Evolutionary conservation across 2,888 invertebrate species (phyloP).

Genomic region (Drosophila diplacantha): DNA sequence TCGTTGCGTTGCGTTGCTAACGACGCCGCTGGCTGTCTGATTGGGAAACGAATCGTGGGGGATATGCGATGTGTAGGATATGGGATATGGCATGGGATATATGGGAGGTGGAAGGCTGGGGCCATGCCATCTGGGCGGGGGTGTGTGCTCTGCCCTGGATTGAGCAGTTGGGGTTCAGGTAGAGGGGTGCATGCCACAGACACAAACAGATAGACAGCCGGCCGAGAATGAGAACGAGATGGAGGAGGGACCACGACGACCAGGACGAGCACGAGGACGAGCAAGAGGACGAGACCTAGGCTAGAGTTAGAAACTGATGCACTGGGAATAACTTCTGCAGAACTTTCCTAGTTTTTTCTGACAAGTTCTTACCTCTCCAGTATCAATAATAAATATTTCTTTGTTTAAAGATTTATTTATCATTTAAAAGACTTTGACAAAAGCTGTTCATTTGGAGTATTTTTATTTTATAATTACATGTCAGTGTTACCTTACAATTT

Average conservation of each 20-base stretch:
- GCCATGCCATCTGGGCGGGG: neutral
- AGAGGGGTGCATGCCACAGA: slow-evolving; percentile 58
- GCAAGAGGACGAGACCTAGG: slow-evolving; percentile 8
- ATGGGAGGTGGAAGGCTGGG: slow-evolving; percentile 9
- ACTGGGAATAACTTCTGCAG: neutral
- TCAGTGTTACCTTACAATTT: neutral
- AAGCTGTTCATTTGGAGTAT: too few species aligned
- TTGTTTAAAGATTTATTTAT: neutral
- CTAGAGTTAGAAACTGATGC: slow-evolving; percentile 27
- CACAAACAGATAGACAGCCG: slow-evolving; percentile 57
- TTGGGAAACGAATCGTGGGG: slow-evolving; percentile 36
- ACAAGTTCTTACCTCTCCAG: neutral
- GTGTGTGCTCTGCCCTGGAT: slow-evolving; percentile 2
- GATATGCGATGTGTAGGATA: slow-evolving; percentile 9
- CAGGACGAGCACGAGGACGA: slow-evolving; percentile 13
- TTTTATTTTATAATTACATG: neutral
- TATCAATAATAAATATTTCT: neutral
- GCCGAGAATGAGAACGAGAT: slow-evolving; percentile 21
- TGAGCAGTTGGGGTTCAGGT: slow-evolving; percentile 36
- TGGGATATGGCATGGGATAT: slow-evolving; percentile 4
- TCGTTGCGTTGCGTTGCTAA: slow-evolving; percentile 55
- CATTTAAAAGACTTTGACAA: too few species aligned
- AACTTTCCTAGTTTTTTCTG: neutral
- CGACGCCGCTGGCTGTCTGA: slow-evolving; percentile 60
- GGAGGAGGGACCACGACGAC: slow-evolving; percentile 29